Evolutionary conservation across 2,888 invertebrate species (phyloP).

Genomic region (Polyommatus iphigenia): DNA sequence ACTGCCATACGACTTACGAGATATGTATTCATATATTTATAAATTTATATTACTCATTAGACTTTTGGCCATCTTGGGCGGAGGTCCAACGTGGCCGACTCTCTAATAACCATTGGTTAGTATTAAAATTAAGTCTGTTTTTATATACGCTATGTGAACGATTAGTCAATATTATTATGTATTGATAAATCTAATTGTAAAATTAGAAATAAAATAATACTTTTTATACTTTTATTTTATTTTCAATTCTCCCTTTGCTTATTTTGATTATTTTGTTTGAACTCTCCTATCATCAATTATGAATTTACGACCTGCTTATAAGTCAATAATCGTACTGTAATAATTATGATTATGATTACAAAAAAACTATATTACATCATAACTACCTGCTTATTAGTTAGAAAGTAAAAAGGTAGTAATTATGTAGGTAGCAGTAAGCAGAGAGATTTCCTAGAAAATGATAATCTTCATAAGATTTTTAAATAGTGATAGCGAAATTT

Average conservation of each 20-base stretch:
- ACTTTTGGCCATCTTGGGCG: slow-evolving; percentile 71
- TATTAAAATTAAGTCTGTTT: slow-evolving; percentile 46
- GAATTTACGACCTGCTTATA: too few species aligned
- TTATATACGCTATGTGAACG: slow-evolving; percentile 48
- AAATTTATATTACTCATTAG: slow-evolving; percentile 59
- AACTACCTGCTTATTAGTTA: too few species aligned
- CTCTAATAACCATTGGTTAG: slow-evolving; percentile 66
- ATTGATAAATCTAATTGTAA: slow-evolving; percentile 56
- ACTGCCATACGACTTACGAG: slow-evolving; percentile 48
- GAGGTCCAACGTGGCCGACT: slow-evolving; percentile 66
- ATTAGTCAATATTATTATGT: slow-evolving; percentile 59
- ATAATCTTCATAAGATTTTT: too few species aligned
- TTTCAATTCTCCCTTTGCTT: slow-evolving; percentile 23
- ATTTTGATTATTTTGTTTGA: too few species aligned
- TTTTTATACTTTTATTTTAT: slow-evolving; percentile 51
- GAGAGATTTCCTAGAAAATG: too few species aligned
- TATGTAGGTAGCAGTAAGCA: too few species aligned
- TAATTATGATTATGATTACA: too few species aligned
- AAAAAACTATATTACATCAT: too few species aligned
- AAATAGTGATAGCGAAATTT: too few species aligned
- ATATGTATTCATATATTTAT: slow-evolving; percentile 47
- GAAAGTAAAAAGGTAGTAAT: too few species aligned
- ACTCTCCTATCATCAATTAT: too few species aligned
- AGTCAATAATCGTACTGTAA: too few species aligned
- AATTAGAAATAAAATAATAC: slow-evolving; percentile 68